Evolutionary conservation across 1,140 invertebrate genomes (phyloP).

Genomic region (Caenorhabditis brenneri): DNA sequence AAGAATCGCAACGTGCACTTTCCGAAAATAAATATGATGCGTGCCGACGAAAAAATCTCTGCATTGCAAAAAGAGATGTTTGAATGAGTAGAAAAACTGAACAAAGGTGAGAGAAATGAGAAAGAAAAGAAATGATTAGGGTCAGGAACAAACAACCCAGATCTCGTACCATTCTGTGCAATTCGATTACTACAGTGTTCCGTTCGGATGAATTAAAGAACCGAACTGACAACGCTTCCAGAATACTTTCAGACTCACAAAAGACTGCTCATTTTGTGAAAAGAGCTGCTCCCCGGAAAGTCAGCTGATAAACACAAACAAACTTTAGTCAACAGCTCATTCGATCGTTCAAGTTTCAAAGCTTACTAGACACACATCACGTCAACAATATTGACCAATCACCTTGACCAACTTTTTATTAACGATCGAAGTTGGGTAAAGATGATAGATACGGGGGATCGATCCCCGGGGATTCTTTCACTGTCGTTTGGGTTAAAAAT

Average conservation of each 20-base stretch:
- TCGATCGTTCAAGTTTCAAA: constrained; percentile 15
- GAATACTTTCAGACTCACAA: too few relatives aligned
- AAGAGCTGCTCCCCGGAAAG: background rate
- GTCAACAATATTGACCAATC: too few relatives aligned
- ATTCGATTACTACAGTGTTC: too few relatives aligned
- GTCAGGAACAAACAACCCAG: constrained; percentile 9
- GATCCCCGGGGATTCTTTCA: too few relatives aligned
- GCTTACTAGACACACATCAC: background rate
- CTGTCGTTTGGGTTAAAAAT: too few relatives aligned
- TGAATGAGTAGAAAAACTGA: background rate
- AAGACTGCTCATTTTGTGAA: background rate
- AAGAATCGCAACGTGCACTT: constrained; percentile 30
- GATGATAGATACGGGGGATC: too few relatives aligned
- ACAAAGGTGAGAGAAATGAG: too few relatives aligned
- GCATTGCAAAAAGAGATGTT: background rate
- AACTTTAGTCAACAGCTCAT: background rate
- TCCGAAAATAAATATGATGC: constrained; percentile 10
- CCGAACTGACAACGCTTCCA: too few relatives aligned
- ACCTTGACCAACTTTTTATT: too few relatives aligned
- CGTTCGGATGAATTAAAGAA: too few relatives aligned
- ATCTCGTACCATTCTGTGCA: background rate
- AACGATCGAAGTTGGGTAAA: too few relatives aligned
- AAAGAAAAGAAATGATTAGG: background rate
- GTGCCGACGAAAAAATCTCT: background rate
- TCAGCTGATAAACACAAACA: constrained; percentile 32